Evolutionary conservation across 2,888 invertebrate species (phyloP).

Genomic region (Calliopum simillimum): DNA sequence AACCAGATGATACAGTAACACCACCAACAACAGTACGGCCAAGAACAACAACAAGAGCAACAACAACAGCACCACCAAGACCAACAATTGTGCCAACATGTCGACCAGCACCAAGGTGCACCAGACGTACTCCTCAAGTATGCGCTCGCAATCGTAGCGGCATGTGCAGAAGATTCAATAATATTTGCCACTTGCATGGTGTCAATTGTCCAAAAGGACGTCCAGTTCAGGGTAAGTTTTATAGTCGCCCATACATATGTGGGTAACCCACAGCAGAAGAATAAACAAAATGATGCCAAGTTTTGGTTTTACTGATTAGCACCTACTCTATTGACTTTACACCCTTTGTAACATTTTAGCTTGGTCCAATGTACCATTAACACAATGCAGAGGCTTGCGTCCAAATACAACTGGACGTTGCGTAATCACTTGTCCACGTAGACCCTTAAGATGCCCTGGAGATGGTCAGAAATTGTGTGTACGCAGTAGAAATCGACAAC

Average conservation of each 20-base stretch:
- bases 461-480: background rate
- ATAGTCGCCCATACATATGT: background rate
- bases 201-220: background rate
- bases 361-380: background rate
- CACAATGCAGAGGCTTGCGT: background rate
- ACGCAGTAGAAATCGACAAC: background rate
- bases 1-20: background rate
- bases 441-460: background rate
- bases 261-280: too few relatives aligned
- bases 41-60: background rate
- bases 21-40: too few relatives aligned
- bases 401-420: background rate
- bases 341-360: background rate
- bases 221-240: conserved; percentile 4
- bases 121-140: background rate
- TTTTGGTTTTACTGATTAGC: too few relatives aligned
- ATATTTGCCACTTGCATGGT: background rate
- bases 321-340: background rate
- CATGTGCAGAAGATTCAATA: conserved; percentile 6
- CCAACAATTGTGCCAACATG: background rate
- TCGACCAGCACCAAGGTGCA: background rate
- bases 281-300: too few relatives aligned
- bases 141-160: conserved; percentile 1
- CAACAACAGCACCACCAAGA: background rate
- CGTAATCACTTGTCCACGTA: background rate